A percentile compares a stretch with the other conserved stretches of the same genome.
Conservation (phyloP, 2,888 invertebrate genomes). For the Coleophora flavipennella region DNA sequence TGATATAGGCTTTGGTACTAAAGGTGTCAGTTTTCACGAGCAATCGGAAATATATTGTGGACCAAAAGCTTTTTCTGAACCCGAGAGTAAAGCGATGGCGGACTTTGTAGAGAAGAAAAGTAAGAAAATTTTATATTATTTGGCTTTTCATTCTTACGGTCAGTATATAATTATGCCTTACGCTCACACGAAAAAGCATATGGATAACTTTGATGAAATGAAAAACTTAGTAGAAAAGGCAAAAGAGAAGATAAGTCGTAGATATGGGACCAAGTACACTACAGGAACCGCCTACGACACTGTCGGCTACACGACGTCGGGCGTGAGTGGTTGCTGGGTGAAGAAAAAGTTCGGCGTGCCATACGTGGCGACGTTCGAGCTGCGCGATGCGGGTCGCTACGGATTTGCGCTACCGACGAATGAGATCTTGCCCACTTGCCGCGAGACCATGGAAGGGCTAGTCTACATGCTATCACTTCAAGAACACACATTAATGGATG, state of each 20-base stretch:
- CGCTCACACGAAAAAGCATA: slow-evolving; percentile 38
- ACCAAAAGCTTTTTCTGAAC: slow-evolving; percentile 61
- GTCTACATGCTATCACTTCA: slow-evolving; percentile 24
- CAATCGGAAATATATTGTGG: slow-evolving; percentile 49
- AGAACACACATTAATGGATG: no score
- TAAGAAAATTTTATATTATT: slow-evolving; percentile 55
- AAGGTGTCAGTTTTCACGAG: slow-evolving; percentile 19
- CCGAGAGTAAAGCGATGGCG: slow-evolving; percentile 52
- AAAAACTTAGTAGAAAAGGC: slow-evolving; percentile 17
- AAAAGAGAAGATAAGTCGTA: slow-evolving; percentile 17
- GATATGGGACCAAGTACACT: slow-evolving; percentile 28
- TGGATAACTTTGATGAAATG: slow-evolving; percentile 49
- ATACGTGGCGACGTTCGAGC: slow-evolving; percentile 76
- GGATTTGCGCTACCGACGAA: slow-evolving; percentile 78
- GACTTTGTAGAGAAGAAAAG: slow-evolving; percentile 37
- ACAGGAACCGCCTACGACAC: slow-evolving; percentile 46
- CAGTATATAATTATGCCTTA: slow-evolving; percentile 74
- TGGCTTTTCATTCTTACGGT: slow-evolving; percentile 77
- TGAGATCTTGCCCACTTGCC: slow-evolving; percentile 75
- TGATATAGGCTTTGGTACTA: slow-evolving; percentile 62
- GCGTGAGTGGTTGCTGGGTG: slow-evolving; percentile 82
- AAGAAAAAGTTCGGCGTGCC: slow-evolving; percentile 75
- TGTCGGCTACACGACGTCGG: slow-evolving; percentile 67
- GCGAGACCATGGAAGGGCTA: slow-evolving; percentile 73
- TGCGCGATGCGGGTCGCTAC: slow-evolving; percentile 72